Percentiles rank a stretch among this genome's conserved stretches.
phyloP scores from a whole-genome alignment of 2,888 invertebrate species.

The Keiferia lycopersicella region DNA sequence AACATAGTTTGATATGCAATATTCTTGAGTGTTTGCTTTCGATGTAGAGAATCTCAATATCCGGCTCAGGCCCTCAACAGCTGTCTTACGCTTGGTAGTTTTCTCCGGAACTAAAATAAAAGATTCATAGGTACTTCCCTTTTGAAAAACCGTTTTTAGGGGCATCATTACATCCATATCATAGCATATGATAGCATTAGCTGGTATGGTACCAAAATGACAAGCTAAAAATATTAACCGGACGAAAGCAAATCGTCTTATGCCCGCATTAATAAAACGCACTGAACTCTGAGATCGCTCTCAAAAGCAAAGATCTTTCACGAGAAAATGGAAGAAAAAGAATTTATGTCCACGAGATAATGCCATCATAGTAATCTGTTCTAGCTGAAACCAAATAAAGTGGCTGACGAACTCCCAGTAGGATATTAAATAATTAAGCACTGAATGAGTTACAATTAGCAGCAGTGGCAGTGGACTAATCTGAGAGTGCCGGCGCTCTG shows the following conservation, averaged over 20 bases:
- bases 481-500: neutral
- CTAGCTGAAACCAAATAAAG: constrained; percentile 14
- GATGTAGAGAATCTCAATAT: neutral
- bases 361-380: neutral
- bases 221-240: no score
- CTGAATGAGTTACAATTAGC: constrained; percentile 12
- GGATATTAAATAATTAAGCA: constrained; percentile 13
- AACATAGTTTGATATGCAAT: neutral
- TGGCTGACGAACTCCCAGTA: neutral
- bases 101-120: no score
- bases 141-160: no score
- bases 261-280: no score
- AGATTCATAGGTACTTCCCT: no score
- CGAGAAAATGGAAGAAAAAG: no score
- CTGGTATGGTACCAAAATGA: no score
- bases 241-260: no score
- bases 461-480: constrained; percentile 8
- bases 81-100: neutral
- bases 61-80: neutral
- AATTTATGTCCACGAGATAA: neutral
- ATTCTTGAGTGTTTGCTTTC: neutral
- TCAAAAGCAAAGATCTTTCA: no score
- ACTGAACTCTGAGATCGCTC: no score
- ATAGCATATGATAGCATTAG: no score
- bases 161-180: no score